A percentile compares a stretch with the other conserved stretches of the same genome.
Evolutionary conservation across 2,113 vertebrate species (phyloP).

Genomic region (Lonchura striata): DNA sequence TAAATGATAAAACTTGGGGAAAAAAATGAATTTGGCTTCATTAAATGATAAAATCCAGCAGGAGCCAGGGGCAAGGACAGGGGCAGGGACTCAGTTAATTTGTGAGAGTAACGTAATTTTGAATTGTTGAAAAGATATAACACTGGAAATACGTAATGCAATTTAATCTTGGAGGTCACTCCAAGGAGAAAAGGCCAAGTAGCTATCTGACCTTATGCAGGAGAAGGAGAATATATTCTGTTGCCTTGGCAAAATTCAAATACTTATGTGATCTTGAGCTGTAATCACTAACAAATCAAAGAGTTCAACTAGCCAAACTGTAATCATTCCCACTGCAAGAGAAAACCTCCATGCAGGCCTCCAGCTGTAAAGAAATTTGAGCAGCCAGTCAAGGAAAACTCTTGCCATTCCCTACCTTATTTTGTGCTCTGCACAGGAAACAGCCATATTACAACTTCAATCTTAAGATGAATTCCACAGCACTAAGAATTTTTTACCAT

Average conservation of each 20-base stretch:
- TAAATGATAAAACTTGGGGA: conserved; percentile 69
- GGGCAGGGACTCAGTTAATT: conserved; percentile 74
- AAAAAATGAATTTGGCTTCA: conserved; percentile 69
- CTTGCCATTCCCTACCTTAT: not conserved
- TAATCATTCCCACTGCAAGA: not conserved
- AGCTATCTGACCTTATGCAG: conserved; percentile 40
- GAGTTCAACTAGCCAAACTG: not conserved
- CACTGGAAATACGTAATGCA: conserved; percentile 4
- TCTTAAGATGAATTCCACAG: not conserved
- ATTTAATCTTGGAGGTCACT: conserved; percentile 52
- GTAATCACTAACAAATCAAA: not conserved
- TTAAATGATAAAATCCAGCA: conserved; percentile 81
- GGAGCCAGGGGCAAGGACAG: conserved; percentile 73
- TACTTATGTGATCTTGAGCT: conserved; percentile 25
- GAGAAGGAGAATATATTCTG: not conserved
- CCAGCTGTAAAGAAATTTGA: not conserved
- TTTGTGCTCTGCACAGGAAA: not conserved
- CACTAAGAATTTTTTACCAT: not conserved
- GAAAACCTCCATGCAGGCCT: not conserved
- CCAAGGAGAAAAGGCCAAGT: conserved; percentile 60
- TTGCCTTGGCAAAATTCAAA: not conserved
- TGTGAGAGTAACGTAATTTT: conserved; percentile 69
- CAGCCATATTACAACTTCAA: not conserved
- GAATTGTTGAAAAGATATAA: conserved; percentile 70
- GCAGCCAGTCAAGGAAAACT: not conserved